Evolutionary conservation across 2,113 vertebrate species (phyloP).

Genomic region (Gobiocypris rarus): DNA sequence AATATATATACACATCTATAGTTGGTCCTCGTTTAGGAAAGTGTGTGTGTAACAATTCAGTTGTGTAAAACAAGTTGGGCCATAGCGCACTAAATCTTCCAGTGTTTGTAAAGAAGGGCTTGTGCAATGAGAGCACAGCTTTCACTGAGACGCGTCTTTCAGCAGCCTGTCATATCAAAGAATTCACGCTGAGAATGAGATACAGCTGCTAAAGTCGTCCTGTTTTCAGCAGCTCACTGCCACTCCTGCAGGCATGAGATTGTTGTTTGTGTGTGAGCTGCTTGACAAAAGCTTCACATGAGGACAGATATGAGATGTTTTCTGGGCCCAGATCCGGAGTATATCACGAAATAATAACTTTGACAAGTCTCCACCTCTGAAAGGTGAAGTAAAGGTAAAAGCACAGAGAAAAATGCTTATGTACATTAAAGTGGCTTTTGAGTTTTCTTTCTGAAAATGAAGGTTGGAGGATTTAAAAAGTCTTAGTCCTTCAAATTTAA

Average conservation of each 20-base stretch:
- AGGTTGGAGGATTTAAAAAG: too few relatives aligned
- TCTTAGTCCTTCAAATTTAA: too few relatives aligned
- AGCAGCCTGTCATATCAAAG: conserved; percentile 4
- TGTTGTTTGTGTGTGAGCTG: neutral
- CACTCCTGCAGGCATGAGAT: neutral
- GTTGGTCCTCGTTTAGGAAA: too few relatives aligned
- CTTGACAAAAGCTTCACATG: neutral
- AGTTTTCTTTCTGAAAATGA: too few relatives aligned
- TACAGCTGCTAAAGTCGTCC: neutral
- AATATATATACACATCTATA: too few relatives aligned
- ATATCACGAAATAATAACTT: neutral
- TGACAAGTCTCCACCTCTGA: neutral
- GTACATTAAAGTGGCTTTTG: too few relatives aligned
- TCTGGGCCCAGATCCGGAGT: neutral
- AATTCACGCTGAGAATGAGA: neutral
- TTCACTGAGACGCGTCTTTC: neutral
- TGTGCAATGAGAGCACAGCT: neutral
- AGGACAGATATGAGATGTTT: neutral
- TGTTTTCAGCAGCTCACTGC: neutral
- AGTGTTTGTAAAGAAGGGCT: neutral
- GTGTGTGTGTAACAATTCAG: neutral
- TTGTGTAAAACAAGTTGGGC: conserved; percentile 2
- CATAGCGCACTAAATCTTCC: neutral
- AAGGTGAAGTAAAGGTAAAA: neutral
- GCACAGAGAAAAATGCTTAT: too few relatives aligned